Percentiles rank a stretch among this genome's conserved stretches.
phyloP scores from a whole-genome alignment of 1,140 invertebrate genomes.

The Cotesia vestalis region DNA sequence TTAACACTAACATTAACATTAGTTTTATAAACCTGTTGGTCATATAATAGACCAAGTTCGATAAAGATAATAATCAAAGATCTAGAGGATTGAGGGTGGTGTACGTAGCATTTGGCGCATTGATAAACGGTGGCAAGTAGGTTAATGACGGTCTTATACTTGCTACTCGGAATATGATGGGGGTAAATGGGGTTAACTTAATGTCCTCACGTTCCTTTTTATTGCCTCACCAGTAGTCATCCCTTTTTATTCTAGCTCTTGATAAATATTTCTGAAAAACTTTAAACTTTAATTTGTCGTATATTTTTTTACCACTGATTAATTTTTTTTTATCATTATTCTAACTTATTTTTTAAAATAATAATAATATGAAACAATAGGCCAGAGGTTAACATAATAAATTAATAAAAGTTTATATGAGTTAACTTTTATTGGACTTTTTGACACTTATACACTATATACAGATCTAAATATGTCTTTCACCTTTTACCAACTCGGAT shows the following conservation, averaged over 20 bases:
- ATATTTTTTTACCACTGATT: too few species aligned
- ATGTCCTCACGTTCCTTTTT: not conserved
- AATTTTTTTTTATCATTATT: too few species aligned
- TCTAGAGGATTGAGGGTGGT: too few species aligned
- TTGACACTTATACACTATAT: too few species aligned
- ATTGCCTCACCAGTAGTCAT: not conserved
- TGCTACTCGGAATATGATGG: not conserved
- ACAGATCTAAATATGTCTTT: too few species aligned
- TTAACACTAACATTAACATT: not conserved
- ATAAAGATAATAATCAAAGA: not conserved
- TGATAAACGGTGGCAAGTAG: constrained; percentile 38
- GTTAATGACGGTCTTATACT: constrained; percentile 40
- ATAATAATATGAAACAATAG: too few species aligned
- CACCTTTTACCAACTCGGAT: too few species aligned
- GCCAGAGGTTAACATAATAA: too few species aligned
- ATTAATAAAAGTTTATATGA: too few species aligned
- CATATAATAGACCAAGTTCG: constrained; percentile 25
- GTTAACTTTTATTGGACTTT: too few species aligned
- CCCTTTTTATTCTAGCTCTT: not conserved
- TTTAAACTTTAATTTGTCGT: too few species aligned
- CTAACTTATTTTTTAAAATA: too few species aligned
- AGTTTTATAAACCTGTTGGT: constrained; percentile 35
- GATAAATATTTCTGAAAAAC: not conserved
- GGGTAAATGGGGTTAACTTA: not conserved
- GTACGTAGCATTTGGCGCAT: constrained; percentile 31